A percentile compares a stretch with the other conserved stretches of the same genome.
Evolutionary conservation across 2,888 invertebrate genomes (phyloP).

Genomic region (Agonopterix heracliana): DNA sequence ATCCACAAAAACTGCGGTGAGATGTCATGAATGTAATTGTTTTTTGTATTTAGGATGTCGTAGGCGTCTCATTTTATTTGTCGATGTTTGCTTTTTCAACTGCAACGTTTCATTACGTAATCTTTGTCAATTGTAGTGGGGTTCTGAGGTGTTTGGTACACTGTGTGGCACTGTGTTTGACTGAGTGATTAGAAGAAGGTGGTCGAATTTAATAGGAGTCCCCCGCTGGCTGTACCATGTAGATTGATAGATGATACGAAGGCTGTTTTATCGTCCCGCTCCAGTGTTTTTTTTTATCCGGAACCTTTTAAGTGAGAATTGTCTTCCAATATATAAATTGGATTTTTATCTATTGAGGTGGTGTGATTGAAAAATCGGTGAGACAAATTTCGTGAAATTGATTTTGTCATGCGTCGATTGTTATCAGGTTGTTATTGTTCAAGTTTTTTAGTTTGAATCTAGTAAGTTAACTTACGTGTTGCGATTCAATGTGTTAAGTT

Average conservation of each 20-base stretch:
- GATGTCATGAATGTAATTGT: conserved; percentile 54
- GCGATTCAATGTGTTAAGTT: no score
- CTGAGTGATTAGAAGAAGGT: conserved; percentile 19
- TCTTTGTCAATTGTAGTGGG: not conserved
- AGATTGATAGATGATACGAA: conserved; percentile 67
- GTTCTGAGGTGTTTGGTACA: conserved; percentile 2
- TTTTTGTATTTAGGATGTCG: conserved; percentile 47
- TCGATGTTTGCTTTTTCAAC: conserved; percentile 27
- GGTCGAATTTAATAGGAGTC: conserved; percentile 52
- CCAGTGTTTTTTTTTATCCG: conserved; percentile 39
- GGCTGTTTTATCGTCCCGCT: conserved; percentile 36
- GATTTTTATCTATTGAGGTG: conserved; percentile 49
- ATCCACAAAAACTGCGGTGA: conserved; percentile 33
- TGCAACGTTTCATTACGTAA: conserved; percentile 3
- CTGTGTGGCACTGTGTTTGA: conserved; percentile 17
- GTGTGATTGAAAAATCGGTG: conserved; percentile 31
- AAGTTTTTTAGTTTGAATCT: not conserved
- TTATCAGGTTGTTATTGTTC: not conserved
- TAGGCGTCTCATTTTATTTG: conserved; percentile 42
- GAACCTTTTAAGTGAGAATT: conserved; percentile 61
- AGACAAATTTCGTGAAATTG: conserved; percentile 19
- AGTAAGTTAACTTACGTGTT: no score
- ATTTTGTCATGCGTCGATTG: conserved; percentile 8
- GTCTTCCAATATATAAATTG: conserved; percentile 55
- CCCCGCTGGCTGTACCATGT: conserved; percentile 56